phyloP scores from a whole-genome alignment of 2,888 invertebrate genomes.

The Acanthoscelides obtectus region DNA sequence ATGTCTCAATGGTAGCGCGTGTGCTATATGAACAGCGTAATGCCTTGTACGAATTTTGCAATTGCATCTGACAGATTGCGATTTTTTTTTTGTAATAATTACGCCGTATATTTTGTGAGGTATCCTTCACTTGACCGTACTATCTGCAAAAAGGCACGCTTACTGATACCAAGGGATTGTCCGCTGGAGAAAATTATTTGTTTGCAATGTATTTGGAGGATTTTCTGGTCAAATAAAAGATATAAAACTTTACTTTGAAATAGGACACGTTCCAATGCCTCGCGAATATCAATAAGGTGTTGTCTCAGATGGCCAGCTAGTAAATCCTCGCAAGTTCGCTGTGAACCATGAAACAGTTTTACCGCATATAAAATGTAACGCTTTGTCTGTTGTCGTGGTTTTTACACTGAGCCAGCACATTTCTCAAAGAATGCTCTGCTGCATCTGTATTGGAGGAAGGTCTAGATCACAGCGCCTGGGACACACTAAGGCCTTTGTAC shows the following conservation, averaged over 20 bases:
- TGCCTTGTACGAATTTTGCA: too few species aligned
- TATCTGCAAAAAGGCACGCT: not conserved
- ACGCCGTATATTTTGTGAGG: too few species aligned
- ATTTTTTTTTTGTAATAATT: too few species aligned
- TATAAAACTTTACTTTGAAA: slow-evolving; percentile 5
- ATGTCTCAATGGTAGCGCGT: too few species aligned
- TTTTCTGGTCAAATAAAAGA: slow-evolving; percentile 2
- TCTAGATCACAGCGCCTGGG: too few species aligned
- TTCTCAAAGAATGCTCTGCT: too few species aligned
- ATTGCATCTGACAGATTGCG: too few species aligned
- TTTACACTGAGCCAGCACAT: not conserved
- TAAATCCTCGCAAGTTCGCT: not conserved
- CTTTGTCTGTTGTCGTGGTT: not conserved
- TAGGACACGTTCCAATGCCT: not conserved
- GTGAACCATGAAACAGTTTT: not conserved
- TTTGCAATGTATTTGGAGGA: not conserved
- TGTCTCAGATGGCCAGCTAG: not conserved
- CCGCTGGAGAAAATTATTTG: not conserved
- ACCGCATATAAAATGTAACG: not conserved
- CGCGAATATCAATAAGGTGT: not conserved
- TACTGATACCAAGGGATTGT: not conserved
- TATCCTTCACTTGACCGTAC: not conserved
- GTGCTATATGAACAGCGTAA: too few species aligned
- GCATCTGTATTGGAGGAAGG: too few species aligned
- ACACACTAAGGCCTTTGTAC: too few species aligned